Conservation (phyloP, 2,113 vertebrate genomes). For the Clarias gariepinus region DNA sequence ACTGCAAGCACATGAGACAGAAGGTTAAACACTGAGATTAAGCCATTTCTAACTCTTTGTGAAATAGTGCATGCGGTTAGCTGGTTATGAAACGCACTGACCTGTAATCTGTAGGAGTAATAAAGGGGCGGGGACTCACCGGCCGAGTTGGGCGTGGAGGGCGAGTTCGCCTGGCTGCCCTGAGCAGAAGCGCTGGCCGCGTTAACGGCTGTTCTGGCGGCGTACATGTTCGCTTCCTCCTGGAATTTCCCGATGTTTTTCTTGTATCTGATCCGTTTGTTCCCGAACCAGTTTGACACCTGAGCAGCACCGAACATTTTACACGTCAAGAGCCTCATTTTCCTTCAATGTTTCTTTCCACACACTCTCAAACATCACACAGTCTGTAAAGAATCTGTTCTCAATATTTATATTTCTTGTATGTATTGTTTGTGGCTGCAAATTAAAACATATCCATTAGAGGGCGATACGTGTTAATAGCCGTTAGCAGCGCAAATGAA, state of each 20-base stretch:
- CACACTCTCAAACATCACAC: background rate
- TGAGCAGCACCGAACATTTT: conserved; percentile 57
- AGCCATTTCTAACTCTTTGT: background rate
- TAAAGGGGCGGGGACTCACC: conserved; percentile 74
- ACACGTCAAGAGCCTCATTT: background rate
- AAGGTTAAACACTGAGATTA: background rate
- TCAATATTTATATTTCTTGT: background rate
- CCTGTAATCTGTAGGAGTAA: background rate
- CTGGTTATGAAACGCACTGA: background rate
- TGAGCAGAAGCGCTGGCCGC: conserved; percentile 96
- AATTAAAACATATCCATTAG: background rate
- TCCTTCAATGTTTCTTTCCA: background rate
- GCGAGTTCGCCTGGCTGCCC: conserved; percentile 98
- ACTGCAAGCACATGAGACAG: background rate
- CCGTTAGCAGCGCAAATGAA: background rate
- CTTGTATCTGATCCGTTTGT: conserved; percentile 99
- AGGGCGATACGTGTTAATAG: background rate
- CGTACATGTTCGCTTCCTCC: conserved; percentile 99
- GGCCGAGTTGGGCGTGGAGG: conserved; percentile 97
- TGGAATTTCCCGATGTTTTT: conserved; percentile 99
- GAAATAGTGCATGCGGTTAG: background rate
- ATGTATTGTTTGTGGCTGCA: background rate
- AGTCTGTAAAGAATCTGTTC: background rate
- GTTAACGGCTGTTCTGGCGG: conserved; percentile 94
- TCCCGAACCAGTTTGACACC: conserved; percentile 99